Evolutionary conservation across 2,113 vertebrate species (phyloP), one percentile per base, ranked within the genome.

Genomic region (Macquaria australasica): DNA sequence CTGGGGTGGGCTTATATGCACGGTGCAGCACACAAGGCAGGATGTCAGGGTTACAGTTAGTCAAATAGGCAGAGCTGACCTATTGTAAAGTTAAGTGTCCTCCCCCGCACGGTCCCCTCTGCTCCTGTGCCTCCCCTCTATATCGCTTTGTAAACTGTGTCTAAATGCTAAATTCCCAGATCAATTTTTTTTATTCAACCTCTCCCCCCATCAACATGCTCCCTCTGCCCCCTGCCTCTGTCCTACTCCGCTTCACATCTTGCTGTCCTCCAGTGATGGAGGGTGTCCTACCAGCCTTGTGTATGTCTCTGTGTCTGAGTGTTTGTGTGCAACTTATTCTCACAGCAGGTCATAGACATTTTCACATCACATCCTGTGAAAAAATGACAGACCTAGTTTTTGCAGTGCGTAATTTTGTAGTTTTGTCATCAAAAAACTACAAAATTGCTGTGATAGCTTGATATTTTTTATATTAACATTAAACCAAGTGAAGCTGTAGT

Each of bases 131-230:
- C 89, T 90, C 91, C 87, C 83, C 91, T 91, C 93, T 80, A 90
- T 93, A 94, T 95, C 87, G 91, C 95, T 95, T 95, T 94, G 94
- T 95, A 95, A 96, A 96, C 94, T 95, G 94, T 96, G 95, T 96
- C 95, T 96, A 96, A 96, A 96, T 96, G 95, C 95, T 95, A 96
- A 96, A 96, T 94, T 95, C 94, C 84, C 89, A 77, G 94, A 95
- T 95, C 94, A 95, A 95, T 95, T 96, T 95, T 95, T 94, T 95
- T 94, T 94, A 95, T 95, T 95, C 95, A 95, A 90, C 90, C 91
- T 85, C 94, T 79, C 85, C 89, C 90, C 92, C 90, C 73, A 86
- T 90, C 87, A 91, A 71, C 51, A 55, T 68, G 50, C 86, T 88
- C 86, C 80, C 66, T 64, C 83, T 89, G 89, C 89, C 85, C 88